A percentile compares a stretch with the other conserved stretches of the same genome.
Evolutionary conservation across 2,888 invertebrate species (phyloP).

Genomic region (Eutolmus rufibarbis): DNA sequence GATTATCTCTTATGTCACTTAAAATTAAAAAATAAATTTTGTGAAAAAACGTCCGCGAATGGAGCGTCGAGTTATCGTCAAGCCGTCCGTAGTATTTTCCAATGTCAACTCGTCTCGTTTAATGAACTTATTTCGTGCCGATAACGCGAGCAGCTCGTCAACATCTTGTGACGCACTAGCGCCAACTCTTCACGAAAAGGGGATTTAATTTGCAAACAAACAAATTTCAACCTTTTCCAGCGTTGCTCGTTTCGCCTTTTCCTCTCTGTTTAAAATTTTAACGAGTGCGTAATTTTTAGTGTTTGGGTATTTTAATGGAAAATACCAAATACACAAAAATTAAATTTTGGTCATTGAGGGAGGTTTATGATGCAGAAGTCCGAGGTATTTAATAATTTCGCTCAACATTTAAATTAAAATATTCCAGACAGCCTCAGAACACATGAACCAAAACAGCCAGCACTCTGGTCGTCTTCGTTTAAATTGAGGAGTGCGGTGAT

Average conservation of each 20-base stretch:
- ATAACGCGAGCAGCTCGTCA: slow-evolving; percentile 1
- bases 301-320: not conserved
- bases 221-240: not conserved
- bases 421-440: not conserved
- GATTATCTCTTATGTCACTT: not conserved
- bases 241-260: not conserved
- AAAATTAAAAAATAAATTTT: not conserved
- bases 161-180: not conserved
- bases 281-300: not conserved
- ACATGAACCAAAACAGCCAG: not conserved
- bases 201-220: not conserved
- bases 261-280: not conserved
- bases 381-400: not conserved
- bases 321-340: not conserved
- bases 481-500: not conserved
- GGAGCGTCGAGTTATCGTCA: not conserved
- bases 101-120: slow-evolving; percentile 30
- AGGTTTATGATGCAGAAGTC: not conserved
- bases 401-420: not conserved
- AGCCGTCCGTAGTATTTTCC: not conserved
- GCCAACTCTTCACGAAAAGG: not conserved
- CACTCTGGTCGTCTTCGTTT: not conserved
- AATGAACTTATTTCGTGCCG: slow-evolving; percentile 18
- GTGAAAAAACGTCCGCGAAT: not conserved
- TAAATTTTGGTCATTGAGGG: not conserved